Evolutionary conservation across 2,113 vertebrate genomes (phyloP), one percentile per base, ranked within the genome.

Genomic region (Urocitellus parryii): DNA sequence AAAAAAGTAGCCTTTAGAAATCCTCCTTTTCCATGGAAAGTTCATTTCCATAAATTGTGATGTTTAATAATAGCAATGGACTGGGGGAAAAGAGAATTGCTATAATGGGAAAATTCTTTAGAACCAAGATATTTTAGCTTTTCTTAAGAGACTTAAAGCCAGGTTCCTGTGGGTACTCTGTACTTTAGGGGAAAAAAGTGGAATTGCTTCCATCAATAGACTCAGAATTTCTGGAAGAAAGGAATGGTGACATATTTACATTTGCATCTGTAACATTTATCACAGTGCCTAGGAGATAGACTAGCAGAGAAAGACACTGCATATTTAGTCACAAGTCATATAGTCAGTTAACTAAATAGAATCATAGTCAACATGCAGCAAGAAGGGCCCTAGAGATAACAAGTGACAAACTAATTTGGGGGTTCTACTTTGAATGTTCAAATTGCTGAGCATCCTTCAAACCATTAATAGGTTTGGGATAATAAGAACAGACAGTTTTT

Each of bases 371-470:
- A 32, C 29, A 53, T 88, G 25, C 29, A 95, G 18, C 32, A 96
- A 85, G 6, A 8, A 32, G 34, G 4, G 13, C 1, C 9, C 68
- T 88, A 61, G 51, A 84, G 10, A 88, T 77, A 9, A 13, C 58
- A 90, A 82, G 4, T 87, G 37, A 96, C 51, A 90, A 68, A 82
- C 67, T 83, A 77, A 92, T 80, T 89, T 79, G 51, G 42, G 34
- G 6, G 48, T 73, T 81, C 53, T 82, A 63, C 14, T 90, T 94
- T 90, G 29, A 90, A 86, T 68, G 25, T 34, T 92, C 34, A 92
- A 91, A 74, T 95, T 95, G 74, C 13, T 90, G 37, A 73, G 53
- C 29, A 73, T 42, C 16, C 7, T 95, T 65, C 56, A 94, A 96
- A 68, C 2, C 42, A 84, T 80, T 94, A 68, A 34, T 82, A 78